Percentiles rank a stretch among this genome's conserved stretches.
phyloP scores from a whole-genome alignment of 1,140 invertebrate genomes.

The Whitmania pigra region DNA sequence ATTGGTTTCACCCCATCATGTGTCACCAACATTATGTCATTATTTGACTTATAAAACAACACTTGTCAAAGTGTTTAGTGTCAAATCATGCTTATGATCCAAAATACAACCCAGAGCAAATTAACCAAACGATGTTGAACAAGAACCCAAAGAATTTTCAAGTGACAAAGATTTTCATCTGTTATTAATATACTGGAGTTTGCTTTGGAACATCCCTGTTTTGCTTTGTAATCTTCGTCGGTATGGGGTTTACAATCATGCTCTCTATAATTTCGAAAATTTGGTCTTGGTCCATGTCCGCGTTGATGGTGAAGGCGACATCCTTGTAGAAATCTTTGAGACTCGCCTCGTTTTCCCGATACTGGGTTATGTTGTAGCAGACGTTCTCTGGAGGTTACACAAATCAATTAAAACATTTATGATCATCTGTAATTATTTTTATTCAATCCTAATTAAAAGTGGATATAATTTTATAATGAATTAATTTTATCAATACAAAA shows the following conservation, averaged over 20 bases:
- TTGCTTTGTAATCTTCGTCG: conserved; percentile 26
- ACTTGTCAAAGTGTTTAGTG: no score
- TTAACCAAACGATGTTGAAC: no score
- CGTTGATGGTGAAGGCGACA: conserved; percentile 36
- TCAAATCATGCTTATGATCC: no score
- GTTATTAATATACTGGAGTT: no score
- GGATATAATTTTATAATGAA: neutral
- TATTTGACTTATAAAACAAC: no score
- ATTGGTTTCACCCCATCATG: no score
- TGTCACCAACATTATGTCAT: no score
- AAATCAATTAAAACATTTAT: neutral
- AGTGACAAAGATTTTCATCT: no score
- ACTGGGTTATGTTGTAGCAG: conserved; percentile 33
- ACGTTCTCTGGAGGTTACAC: conserved; percentile 19
- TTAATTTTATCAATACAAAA: neutral
- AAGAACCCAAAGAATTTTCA: no score
- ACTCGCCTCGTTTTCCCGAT: conserved; percentile 36
- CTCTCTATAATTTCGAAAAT: conserved; percentile 43
- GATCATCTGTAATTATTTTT: neutral
- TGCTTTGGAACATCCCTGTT: neutral
- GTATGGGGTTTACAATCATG: conserved; percentile 40
- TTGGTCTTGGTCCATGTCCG: conserved; percentile 42
- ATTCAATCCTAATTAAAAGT: neutral
- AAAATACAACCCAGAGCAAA: no score
- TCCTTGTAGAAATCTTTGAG: conserved; percentile 37